A percentile compares a stretch with the other conserved stretches of the same genome.
Conservation (phyloP, 2,888 invertebrate species). For the Eulithis prunata region DNA sequence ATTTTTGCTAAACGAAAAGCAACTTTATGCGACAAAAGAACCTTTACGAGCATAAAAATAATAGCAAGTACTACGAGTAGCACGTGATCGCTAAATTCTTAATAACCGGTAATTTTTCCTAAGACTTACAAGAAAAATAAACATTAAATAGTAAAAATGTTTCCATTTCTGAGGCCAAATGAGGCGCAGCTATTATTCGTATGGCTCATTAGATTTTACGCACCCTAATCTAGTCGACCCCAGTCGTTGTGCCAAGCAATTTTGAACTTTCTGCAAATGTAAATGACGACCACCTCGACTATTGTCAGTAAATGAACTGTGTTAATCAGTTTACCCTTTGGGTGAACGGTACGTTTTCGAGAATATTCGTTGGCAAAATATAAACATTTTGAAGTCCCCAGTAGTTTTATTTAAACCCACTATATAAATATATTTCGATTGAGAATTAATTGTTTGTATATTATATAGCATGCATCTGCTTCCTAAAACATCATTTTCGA, state of each 20-base stretch:
- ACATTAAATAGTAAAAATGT: conserved; percentile 32
- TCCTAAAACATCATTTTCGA: too few relatives aligned
- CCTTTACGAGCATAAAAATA: neutral
- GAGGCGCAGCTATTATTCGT: conserved; percentile 65
- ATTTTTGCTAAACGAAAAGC: neutral
- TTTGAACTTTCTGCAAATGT: conserved; percentile 64
- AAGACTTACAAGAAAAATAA: conserved; percentile 20
- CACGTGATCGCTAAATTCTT: conserved; percentile 5
- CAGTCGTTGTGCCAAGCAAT: conserved; percentile 53
- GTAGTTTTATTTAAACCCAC: too few relatives aligned
- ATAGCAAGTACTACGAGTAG: neutral
- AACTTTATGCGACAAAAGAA: neutral
- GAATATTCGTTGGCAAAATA: conserved; percentile 10
- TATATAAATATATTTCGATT: too few relatives aligned
- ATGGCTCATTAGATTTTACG: conserved; percentile 73
- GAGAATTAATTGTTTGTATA: too few relatives aligned
- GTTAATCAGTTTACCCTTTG: conserved; percentile 65
- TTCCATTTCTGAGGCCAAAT: conserved; percentile 57
- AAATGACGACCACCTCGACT: conserved; percentile 57
- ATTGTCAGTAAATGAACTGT: conserved; percentile 59
- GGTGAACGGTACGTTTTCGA: conserved; percentile 62
- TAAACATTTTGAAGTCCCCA: neutral
- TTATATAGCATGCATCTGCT: too few relatives aligned
- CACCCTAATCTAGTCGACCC: conserved; percentile 60
- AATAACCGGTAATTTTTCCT: conserved; percentile 7